These are phyloP conservation scores for Periophthalmus modestus DNA, from an alignment of 2,113 vertebrate genomes.

Conservation along the genomic window DNA sequence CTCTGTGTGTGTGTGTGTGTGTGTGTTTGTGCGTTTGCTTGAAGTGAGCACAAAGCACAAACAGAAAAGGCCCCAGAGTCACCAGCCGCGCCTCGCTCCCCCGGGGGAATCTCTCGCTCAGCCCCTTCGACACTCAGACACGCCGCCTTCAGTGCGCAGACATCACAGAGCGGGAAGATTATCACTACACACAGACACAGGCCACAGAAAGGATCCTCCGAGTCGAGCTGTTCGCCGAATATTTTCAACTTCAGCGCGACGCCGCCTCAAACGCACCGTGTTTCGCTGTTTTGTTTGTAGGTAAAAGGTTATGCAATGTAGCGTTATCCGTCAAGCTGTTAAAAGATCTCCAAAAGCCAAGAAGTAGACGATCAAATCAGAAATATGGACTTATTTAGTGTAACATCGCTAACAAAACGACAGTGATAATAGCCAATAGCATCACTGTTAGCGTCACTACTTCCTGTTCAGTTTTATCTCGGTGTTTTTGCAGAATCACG, in stretches of 20 bases:
- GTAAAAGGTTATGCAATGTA: no score
- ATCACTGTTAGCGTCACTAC: no score
- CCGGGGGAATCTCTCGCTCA: conserved; percentile 36
- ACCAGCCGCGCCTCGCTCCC: conserved; percentile 26
- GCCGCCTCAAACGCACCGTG: no score
- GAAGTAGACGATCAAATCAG: neutral
- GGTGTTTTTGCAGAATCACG: no score
- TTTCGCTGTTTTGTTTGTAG: no score
- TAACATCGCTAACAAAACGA: no score
- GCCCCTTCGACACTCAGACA: conserved; percentile 2
- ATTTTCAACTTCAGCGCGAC: neutral
- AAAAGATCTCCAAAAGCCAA: neutral
- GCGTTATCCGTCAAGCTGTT: neutral
- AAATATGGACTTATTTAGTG: no score
- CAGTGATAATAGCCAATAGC: no score
- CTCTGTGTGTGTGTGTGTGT: conserved; percentile 29
- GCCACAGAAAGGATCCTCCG: neutral
- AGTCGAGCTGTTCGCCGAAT: neutral
- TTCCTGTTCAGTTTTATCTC: no score
- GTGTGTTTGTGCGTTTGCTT: conserved; percentile 27
- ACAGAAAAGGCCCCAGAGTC: conserved; percentile 17
- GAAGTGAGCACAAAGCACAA: conserved; percentile 38
- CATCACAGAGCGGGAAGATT: conserved; percentile 11
- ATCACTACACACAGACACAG: neutral
- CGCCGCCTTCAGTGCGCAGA: conserved; percentile 19